These are phyloP conservation scores for Drosophila nannoptera DNA, from an alignment of 1,140 invertebrate species.

Conservation along the genomic window DNA sequence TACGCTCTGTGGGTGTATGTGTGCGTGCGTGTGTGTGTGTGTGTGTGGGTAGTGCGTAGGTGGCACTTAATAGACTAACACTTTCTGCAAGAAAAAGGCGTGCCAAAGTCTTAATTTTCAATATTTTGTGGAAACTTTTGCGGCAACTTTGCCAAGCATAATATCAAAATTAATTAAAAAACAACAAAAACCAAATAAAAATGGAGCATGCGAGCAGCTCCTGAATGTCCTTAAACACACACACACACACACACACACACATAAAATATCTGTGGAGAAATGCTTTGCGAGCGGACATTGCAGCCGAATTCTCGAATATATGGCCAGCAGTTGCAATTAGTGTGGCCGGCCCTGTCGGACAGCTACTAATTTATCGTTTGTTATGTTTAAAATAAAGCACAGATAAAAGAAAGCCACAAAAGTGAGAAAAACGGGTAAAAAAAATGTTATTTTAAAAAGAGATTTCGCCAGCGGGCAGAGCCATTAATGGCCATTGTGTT, in stretches of 20 bases:
- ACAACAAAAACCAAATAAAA: conserved; percentile 17
- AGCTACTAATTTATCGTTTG: conserved; percentile 70
- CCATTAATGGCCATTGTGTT: conserved; percentile 68
- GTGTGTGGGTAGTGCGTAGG: conserved; percentile 2
- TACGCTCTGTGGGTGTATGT: conserved; percentile 7
- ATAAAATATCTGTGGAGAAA: background rate
- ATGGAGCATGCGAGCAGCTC: conserved; percentile 11
- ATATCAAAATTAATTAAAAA: conserved; percentile 66
- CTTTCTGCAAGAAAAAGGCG: conserved; percentile 17
- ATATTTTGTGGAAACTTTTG: conserved; percentile 62
- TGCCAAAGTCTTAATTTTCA: conserved; percentile 64
- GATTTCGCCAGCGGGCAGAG: conserved; percentile 49
- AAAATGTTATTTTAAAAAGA: conserved; percentile 20
- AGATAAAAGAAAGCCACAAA: conserved; percentile 24
- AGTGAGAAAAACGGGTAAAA: conserved; percentile 7
- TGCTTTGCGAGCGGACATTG: conserved; percentile 2
- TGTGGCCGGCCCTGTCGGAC: conserved; percentile 56
- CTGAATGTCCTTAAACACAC: conserved; percentile 26
- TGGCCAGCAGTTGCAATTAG: conserved; percentile 65
- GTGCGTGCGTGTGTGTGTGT: conserved; percentile 2
- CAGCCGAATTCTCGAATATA: conserved; percentile 55
- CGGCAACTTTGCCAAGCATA: conserved; percentile 47
- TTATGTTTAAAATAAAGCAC: conserved; percentile 63
- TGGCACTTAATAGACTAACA: conserved; percentile 32
- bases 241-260: background rate